Conservation (phyloP, 1,140 invertebrate genomes). For the Melitaea cinxia region DNA sequence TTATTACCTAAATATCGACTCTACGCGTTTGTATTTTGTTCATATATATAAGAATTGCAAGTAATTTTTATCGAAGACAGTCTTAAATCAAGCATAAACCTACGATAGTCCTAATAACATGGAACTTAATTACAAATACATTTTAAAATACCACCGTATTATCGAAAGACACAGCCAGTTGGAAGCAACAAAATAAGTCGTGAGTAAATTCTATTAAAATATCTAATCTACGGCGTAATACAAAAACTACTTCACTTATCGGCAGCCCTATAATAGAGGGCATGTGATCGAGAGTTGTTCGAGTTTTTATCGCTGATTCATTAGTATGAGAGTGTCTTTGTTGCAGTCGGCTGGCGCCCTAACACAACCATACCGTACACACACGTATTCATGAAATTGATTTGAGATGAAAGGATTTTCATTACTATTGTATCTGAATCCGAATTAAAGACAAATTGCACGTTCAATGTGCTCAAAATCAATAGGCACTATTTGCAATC, state of each 20-base stretch:
- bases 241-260: conserved; percentile 28
- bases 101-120: too few relatives aligned
- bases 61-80: too few relatives aligned
- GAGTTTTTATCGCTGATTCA: conserved; percentile 76
- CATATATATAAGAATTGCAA: too few relatives aligned
- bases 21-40: too few relatives aligned
- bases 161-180: neutral
- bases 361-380: conserved; percentile 40
- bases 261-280: conserved; percentile 52
- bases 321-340: conserved; percentile 76
- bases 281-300: conserved; percentile 71
- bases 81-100: too few relatives aligned
- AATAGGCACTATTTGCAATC: conserved; percentile 48
- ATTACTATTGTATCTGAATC: conserved; percentile 59
- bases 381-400: conserved; percentile 65
- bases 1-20: too few relatives aligned
- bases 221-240: conserved; percentile 22
- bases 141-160: neutral
- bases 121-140: too few relatives aligned
- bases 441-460: conserved; percentile 65
- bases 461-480: conserved; percentile 50
- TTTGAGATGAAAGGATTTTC: conserved; percentile 67
- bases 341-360: conserved; percentile 52
- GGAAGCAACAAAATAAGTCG: conserved; percentile 1
- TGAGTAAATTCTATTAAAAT: conserved; percentile 15